phyloP scores from a whole-genome alignment of 2,113 vertebrate species.

The Psilopsiagon aymara region DNA sequence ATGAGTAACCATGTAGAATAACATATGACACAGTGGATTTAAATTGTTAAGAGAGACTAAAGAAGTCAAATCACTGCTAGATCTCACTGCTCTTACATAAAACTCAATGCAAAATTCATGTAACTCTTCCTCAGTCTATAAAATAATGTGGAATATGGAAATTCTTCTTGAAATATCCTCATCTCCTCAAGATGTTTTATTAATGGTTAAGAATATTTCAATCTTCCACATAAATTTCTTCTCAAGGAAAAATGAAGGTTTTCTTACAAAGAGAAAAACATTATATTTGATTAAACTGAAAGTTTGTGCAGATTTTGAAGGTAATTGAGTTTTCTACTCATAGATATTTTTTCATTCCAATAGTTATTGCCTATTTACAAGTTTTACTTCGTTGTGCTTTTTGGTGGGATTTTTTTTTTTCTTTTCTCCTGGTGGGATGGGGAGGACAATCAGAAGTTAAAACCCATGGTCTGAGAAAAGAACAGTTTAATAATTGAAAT shows the following conservation, averaged over 20 bases:
- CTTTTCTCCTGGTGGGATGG: neutral
- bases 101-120: neutral
- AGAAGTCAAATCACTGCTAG: neutral
- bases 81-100: neutral
- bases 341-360: neutral
- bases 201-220: neutral
- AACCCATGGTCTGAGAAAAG: neutral
- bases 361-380: neutral
- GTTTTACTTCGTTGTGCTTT: neutral
- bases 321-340: neutral
- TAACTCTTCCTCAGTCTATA: neutral
- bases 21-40: neutral
- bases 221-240: neutral
- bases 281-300: neutral
- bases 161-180: neutral
- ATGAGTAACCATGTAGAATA: neutral
- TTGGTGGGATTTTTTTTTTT: too few relatives aligned
- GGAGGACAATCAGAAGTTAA: neutral
- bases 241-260: neutral
- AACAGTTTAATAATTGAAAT: neutral
- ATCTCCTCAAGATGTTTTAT: neutral
- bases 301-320: neutral
- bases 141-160: neutral
- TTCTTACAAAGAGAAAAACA: neutral
- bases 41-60: neutral